phyloP scores from a whole-genome alignment of 2,888 invertebrate genomes.

The Cyclophora albipunctata region DNA sequence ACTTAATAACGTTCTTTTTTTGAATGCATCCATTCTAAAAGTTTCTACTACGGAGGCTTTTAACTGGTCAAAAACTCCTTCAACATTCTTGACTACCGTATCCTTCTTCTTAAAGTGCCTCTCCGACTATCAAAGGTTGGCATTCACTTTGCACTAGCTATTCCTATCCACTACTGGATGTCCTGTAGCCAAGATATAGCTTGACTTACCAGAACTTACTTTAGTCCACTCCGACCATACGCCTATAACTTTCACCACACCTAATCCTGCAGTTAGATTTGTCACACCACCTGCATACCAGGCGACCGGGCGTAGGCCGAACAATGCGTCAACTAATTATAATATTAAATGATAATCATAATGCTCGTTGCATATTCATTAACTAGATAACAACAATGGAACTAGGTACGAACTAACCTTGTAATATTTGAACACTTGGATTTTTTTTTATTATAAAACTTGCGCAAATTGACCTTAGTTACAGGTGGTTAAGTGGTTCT shows the following conservation, averaged over 20 bases:
- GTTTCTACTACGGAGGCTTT: too few species aligned
- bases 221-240: background rate
- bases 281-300: slow-evolving; percentile 18
- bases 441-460: background rate
- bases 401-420: slow-evolving; percentile 6
- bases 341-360: slow-evolving; percentile 15
- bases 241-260: background rate
- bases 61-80: too few species aligned
- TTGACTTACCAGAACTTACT: background rate
- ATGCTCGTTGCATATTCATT: slow-evolving; percentile 51
- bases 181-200: too few species aligned
- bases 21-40: too few species aligned
- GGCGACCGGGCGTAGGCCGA: slow-evolving; percentile 37
- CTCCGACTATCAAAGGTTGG: too few species aligned
- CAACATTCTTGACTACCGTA: too few species aligned
- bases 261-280: background rate
- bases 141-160: too few species aligned
- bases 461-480: background rate
- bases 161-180: too few species aligned
- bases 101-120: too few species aligned
- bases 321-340: slow-evolving; percentile 38
- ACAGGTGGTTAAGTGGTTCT: too few species aligned
- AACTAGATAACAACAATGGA: slow-evolving; percentile 6
- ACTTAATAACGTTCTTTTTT: too few species aligned
- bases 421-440: background rate